These are phyloP conservation scores for Plebejus anna DNA, from an alignment of 2,888 invertebrate genomes.

Conservation along the genomic window DNA sequence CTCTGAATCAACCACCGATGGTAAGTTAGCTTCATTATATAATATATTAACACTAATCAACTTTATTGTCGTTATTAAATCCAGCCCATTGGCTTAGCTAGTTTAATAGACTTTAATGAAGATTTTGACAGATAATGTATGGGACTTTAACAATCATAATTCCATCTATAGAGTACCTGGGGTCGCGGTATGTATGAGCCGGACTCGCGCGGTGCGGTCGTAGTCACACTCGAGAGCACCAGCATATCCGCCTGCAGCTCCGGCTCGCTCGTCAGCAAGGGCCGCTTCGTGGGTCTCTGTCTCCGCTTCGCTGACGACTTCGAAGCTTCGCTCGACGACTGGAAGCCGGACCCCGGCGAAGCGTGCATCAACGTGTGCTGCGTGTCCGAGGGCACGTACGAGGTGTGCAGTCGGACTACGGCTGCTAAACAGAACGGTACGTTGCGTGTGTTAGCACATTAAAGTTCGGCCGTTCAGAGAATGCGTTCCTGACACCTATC, in stretches of 20 bases:
- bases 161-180: constrained; percentile 74
- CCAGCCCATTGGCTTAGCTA: no score
- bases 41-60: background rate
- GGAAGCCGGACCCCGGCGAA: constrained; percentile 94
- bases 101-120: no score
- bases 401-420: constrained; percentile 96
- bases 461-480: no score
- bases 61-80: no score
- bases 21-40: constrained; percentile 46
- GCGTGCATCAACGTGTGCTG: constrained; percentile 94
- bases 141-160: background rate
- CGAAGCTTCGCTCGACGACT: constrained; percentile 97
- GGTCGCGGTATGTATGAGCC: constrained; percentile 80
- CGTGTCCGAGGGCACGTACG: constrained; percentile 99
- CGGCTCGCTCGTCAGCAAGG: constrained; percentile 97
- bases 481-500: no score
- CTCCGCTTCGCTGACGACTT: constrained; percentile 98
- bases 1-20: constrained; percentile 90
- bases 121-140: no score
- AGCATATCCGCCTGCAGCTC: constrained; percentile 96
- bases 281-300: constrained; percentile 93
- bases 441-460: background rate
- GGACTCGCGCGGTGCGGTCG: constrained; percentile 93
- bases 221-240: constrained; percentile 97
- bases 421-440: constrained; percentile 90